phyloP scores from a whole-genome alignment of 2,797 vertebrate genomes.

The Pogonophryne albipinna region DNA sequence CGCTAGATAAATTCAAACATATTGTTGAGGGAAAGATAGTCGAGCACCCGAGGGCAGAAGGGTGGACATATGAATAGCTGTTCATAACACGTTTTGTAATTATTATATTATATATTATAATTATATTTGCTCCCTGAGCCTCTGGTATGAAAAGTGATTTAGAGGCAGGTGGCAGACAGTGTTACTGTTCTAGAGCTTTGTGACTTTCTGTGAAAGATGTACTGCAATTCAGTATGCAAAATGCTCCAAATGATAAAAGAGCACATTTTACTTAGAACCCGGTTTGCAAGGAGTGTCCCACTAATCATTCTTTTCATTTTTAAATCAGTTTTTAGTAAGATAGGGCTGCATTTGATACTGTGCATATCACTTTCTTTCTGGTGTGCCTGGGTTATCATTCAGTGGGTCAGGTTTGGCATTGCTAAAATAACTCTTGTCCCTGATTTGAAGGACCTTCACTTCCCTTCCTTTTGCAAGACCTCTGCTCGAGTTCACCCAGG shows the following conservation, averaged over 20 bases:
- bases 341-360: slow-evolving; percentile 5
- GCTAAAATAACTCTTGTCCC: slow-evolving; percentile 71
- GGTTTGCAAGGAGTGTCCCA: slow-evolving; percentile 21
- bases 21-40: slow-evolving; percentile 50
- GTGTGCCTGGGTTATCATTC: slow-evolving; percentile 41
- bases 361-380: slow-evolving; percentile 17
- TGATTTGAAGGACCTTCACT: slow-evolving; percentile 74
- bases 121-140: slow-evolving; percentile 59
- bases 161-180: slow-evolving; percentile 52
- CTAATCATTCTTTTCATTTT: slow-evolving; percentile 29
- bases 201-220: slow-evolving; percentile 38
- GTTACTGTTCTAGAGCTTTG: slow-evolving; percentile 44
- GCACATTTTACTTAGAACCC: slow-evolving; percentile 30
- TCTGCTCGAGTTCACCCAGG: slow-evolving; percentile 84
- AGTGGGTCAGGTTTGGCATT: slow-evolving; percentile 53
- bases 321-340: neutral
- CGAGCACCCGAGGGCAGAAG: slow-evolving; percentile 49
- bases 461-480: slow-evolving; percentile 77
- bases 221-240: slow-evolving; percentile 30
- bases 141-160: slow-evolving; percentile 60
- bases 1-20: slow-evolving; percentile 50
- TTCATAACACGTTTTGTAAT: slow-evolving; percentile 62
- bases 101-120: slow-evolving; percentile 12
- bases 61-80: slow-evolving; percentile 59
- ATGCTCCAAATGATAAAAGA: slow-evolving; percentile 49